phyloP scores from a whole-genome alignment of 2,797 vertebrate species.

The Danio albolineatus region DNA sequence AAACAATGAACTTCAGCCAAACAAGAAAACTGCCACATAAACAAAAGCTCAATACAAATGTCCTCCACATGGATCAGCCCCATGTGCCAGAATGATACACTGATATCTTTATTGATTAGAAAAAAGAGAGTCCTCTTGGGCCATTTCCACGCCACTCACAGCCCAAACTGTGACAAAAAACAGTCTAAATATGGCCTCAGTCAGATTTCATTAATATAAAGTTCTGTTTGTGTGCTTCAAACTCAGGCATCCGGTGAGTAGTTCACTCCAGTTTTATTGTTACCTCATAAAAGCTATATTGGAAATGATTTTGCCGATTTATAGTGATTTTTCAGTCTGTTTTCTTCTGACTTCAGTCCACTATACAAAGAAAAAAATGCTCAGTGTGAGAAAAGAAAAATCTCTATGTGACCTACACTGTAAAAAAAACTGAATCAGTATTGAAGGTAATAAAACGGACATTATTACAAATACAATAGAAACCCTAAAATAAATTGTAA shows the following conservation, averaged over 20 bases:
- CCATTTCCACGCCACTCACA: neutral
- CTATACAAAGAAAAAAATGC: neutral
- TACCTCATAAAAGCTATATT: neutral
- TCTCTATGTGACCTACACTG: neutral
- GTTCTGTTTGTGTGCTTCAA: neutral
- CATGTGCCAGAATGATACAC: too few species aligned
- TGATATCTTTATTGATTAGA: too few species aligned
- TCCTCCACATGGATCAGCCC: too few species aligned
- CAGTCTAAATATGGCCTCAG: neutral
- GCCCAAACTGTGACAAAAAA: neutral
- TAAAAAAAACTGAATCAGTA: too few species aligned
- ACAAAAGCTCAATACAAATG: too few species aligned
- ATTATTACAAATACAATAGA: too few species aligned
- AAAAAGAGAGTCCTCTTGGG: neutral
- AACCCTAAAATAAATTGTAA: too few species aligned
- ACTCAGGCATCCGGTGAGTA: neutral
- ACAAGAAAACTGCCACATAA: too few species aligned
- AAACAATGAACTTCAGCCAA: too few species aligned
- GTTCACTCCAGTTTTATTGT: neutral
- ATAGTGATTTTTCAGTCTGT: neutral
- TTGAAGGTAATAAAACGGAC: too few species aligned
- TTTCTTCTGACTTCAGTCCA: neutral
- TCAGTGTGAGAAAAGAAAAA: neutral
- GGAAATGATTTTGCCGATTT: neutral
- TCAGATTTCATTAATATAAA: slow-evolving; percentile 3